These are phyloP conservation scores for Lobophora halterata DNA, from an alignment of 2,888 invertebrate species.

Conservation along the genomic window DNA sequence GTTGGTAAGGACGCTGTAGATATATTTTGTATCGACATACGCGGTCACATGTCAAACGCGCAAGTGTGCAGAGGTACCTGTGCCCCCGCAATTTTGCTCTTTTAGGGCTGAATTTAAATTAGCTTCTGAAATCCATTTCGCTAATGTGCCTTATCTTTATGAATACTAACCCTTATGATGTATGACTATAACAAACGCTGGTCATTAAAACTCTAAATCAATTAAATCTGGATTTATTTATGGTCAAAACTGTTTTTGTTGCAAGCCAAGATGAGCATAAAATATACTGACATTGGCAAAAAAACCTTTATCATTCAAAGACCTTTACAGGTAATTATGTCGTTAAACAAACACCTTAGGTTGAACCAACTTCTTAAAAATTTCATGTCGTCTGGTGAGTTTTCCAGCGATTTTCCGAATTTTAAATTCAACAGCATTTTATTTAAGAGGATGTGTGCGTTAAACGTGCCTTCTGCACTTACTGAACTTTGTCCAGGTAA, in stretches of 20 bases:
- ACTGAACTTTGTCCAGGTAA: constrained; percentile 76
- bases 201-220: too few species aligned
- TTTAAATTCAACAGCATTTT: constrained; percentile 37
- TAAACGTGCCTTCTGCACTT: constrained; percentile 61
- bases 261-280: constrained; percentile 15
- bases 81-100: constrained; percentile 70
- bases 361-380: constrained; percentile 23
- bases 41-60: constrained; percentile 71
- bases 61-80: constrained; percentile 69
- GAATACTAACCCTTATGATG: not conserved
- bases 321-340: constrained; percentile 31
- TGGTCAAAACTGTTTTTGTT: constrained; percentile 19
- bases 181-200: too few species aligned
- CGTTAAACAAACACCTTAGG: constrained; percentile 25
- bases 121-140: constrained; percentile 50
- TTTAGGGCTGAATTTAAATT: constrained; percentile 65
- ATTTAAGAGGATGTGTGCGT: constrained; percentile 36
- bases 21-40: constrained; percentile 55
- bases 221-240: too few species aligned
- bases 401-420: constrained; percentile 46
- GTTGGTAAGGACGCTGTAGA: constrained; percentile 38
- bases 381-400: constrained; percentile 27
- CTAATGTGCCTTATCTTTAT: constrained; percentile 38
- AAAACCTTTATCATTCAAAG: constrained; percentile 34
- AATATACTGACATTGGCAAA: constrained; percentile 34